phyloP scores from a whole-genome alignment of 2,888 invertebrate species.

The Darwinula stevensoni region DNA sequence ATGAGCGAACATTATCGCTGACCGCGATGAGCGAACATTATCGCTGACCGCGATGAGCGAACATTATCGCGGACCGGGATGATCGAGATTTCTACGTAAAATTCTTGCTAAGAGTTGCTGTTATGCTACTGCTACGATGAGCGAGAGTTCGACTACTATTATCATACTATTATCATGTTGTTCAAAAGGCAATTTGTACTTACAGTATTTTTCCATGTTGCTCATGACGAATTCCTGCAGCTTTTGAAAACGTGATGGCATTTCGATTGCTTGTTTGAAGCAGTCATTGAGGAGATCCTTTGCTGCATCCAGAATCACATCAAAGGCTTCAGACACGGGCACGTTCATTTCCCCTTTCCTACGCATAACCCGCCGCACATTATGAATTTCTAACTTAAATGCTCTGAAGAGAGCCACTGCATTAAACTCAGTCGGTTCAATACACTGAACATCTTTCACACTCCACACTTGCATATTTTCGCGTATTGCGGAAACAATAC shows the following conservation, averaged over 20 bases:
- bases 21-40: conserved; percentile 2
- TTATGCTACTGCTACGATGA: conserved; percentile 2
- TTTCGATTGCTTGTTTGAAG: conserved; percentile 2
- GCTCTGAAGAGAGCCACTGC: conserved; percentile 2
- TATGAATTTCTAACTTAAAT: conserved; percentile 2
- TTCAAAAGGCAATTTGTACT: conserved; percentile 2
- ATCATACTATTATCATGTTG: conserved; percentile 2
- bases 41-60: conserved; percentile 2
- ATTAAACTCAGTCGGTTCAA: conserved; percentile 2
- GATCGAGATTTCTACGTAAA: conserved; percentile 1
- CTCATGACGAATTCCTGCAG: conserved; percentile 2
- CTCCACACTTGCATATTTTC: conserved; percentile 2
- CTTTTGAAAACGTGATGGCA: conserved; percentile 2
- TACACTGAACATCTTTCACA: conserved; percentile 2
- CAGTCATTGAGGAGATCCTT: conserved; percentile 2
- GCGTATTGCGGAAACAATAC: conserved; percentile 2
- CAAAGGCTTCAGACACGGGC: conserved; percentile 2
- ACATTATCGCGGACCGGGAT: conserved; percentile 2
- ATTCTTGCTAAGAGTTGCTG: conserved; percentile 2
- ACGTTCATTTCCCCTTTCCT: conserved; percentile 2
- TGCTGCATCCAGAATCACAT: conserved; percentile 2
- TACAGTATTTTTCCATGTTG: conserved; percentile 2
- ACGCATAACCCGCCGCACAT: conserved; percentile 2
- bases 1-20: conserved; percentile 2
- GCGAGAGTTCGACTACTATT: conserved; percentile 2